Evolutionary conservation across 2,113 vertebrate genomes (phyloP).

Genomic region (Donacobius atricapilla): DNA sequence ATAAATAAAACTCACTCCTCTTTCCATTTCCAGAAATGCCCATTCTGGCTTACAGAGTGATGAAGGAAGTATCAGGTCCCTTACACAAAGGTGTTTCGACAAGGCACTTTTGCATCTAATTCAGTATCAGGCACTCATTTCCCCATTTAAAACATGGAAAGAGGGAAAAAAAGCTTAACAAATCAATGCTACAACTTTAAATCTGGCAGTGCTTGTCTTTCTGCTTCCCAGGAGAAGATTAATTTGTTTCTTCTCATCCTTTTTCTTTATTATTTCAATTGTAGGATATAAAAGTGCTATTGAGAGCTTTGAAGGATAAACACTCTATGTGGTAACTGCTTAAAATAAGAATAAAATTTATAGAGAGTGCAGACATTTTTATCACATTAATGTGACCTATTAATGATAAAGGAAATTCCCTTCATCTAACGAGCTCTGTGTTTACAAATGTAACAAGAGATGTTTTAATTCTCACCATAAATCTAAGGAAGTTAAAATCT

Average conservation of each 20-base stretch:
- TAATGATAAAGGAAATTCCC: slow-evolving; percentile 76
- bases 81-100: background rate
- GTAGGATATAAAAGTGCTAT: slow-evolving; percentile 69
- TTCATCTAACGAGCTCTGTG: slow-evolving; percentile 64
- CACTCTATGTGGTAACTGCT: slow-evolving; percentile 64
- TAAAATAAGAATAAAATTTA: slow-evolving; percentile 68
- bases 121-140: slow-evolving; percentile 29
- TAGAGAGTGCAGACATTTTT: slow-evolving; percentile 55
- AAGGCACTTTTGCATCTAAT: slow-evolving; percentile 44
- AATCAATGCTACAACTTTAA: slow-evolving; percentile 52
- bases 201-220: slow-evolving; percentile 47
- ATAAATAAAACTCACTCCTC: background rate
- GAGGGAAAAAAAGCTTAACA: slow-evolving; percentile 12
- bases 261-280: slow-evolving; percentile 71
- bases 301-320: slow-evolving; percentile 72
- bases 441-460: slow-evolving; percentile 67
- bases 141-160: slow-evolving; percentile 24
- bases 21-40: background rate
- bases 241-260: slow-evolving; percentile 76
- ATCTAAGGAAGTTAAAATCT: slow-evolving; percentile 63
- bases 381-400: slow-evolving; percentile 71
- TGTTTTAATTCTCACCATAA: slow-evolving; percentile 65
- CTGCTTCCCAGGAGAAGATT: slow-evolving; percentile 57
- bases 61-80: background rate
- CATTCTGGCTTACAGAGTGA: background rate